Evolutionary conservation across 2,888 invertebrate species (phyloP).

Genomic region (Hyppa rectilinea): DNA sequence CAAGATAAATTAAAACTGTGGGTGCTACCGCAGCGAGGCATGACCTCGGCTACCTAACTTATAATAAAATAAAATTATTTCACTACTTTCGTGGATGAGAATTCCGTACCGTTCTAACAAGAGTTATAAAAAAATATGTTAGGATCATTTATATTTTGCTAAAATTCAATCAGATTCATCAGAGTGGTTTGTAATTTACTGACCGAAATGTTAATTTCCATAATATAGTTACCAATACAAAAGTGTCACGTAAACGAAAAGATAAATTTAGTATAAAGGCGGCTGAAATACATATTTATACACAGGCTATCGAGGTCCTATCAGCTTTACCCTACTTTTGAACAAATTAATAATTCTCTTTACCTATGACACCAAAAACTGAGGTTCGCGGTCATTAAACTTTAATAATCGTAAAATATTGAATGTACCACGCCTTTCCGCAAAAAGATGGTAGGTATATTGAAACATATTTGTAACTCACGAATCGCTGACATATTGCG

Average conservation of each 20-base stretch:
- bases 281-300: no score
- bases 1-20: slow-evolving; percentile 61
- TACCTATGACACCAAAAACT: neutral
- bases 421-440: neutral
- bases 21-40: slow-evolving; percentile 46
- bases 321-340: neutral
- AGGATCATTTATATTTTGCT: neutral
- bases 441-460: slow-evolving; percentile 1
- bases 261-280: neutral
- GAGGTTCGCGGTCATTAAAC: neutral
- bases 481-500: slow-evolving; percentile 43
- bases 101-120: slow-evolving; percentile 15
- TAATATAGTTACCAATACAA: neutral
- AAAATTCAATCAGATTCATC: neutral
- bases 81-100: slow-evolving; percentile 35
- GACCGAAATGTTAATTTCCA: neutral
- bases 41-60: slow-evolving; percentile 47
- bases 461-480: slow-evolving; percentile 27
- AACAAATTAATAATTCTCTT: slow-evolving; percentile 16
- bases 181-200: neutral
- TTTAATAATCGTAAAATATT: neutral
- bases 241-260: neutral
- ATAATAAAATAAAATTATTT: slow-evolving; percentile 50
- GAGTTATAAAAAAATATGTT: neutral
- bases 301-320: no score